Conservation (phyloP, 64 coral and sea anemone species). For the Orbicella faveolata region DNA sequence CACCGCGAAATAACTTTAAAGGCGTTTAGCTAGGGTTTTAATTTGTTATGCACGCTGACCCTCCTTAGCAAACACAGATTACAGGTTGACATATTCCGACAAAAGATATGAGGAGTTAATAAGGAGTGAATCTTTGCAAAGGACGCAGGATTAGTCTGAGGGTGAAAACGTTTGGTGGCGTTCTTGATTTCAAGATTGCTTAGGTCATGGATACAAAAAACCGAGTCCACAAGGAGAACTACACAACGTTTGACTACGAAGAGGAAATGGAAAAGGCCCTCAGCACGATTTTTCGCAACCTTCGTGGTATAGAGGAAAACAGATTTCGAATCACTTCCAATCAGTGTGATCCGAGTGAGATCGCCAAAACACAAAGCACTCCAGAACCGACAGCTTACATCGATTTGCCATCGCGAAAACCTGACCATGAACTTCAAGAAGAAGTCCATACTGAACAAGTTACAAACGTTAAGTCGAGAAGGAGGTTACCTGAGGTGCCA, state of each 20-base stretch:
- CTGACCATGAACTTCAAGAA: not conserved
- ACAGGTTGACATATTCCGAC: not conserved
- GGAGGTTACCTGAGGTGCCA: constrained; percentile 15
- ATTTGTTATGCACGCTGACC: too few relatives aligned
- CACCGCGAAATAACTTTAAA: not conserved
- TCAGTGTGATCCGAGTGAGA: not conserved
- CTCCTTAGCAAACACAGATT: not conserved
- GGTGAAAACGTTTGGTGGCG: not conserved
- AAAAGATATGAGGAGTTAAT: not conserved
- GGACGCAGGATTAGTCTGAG: not conserved
- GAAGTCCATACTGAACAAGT: not conserved
- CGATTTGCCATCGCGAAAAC: not conserved
- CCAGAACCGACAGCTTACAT: not conserved
- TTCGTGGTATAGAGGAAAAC: constrained; percentile 29
- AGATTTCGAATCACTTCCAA: not conserved
- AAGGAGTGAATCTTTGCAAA: not conserved
- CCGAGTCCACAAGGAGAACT: not conserved
- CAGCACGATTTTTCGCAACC: constrained; percentile 25
- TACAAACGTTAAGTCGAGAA: constrained; percentile 12
- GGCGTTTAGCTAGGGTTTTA: too few relatives aligned
- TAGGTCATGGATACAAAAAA: not conserved
- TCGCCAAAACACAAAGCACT: not conserved
- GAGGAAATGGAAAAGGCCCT: constrained; percentile 16
- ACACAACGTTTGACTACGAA: constrained; percentile 4
- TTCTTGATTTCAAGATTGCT: not conserved